Percentiles rank a stretch among this genome's conserved stretches.
Conservation (phyloP, 1,140 invertebrate species). For the Drosophila fuyamai region DNA sequence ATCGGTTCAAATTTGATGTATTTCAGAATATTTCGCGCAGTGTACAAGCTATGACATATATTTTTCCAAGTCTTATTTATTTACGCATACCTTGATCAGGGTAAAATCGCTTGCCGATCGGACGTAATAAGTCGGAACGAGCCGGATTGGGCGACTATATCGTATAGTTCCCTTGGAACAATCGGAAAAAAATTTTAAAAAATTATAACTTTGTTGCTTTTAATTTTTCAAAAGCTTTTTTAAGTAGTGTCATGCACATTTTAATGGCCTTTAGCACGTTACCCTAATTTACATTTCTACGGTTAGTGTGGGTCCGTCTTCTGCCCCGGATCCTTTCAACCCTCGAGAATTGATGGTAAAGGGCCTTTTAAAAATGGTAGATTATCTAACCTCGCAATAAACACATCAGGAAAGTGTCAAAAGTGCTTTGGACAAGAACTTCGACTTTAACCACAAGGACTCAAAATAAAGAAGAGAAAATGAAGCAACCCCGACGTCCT, state of each 20-base stretch:
- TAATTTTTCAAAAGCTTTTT: too few species aligned
- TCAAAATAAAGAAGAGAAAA: constrained; percentile 1
- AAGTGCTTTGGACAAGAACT: constrained; percentile 57
- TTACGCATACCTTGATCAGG: too few species aligned
- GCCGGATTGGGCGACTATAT: too few species aligned
- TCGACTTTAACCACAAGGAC: constrained; percentile 22
- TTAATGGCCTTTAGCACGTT: not conserved
- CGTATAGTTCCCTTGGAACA: too few species aligned
- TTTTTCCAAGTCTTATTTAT: too few species aligned
- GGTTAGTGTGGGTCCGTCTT: constrained; percentile 14
- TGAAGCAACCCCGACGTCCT: constrained; percentile 25
- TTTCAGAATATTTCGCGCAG: too few species aligned
- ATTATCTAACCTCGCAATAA: constrained; percentile 68
- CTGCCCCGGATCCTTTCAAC: constrained; percentile 3
- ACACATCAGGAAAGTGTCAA: constrained; percentile 62
- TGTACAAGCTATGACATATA: too few species aligned
- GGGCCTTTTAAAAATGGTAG: constrained; percentile 46
- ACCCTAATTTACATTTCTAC: not conserved
- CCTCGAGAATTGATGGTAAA: constrained; percentile 30
- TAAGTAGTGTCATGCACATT: not conserved
- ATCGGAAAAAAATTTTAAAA: too few species aligned
- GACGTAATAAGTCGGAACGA: too few species aligned
- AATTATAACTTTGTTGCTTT: too few species aligned
- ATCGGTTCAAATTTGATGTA: too few species aligned
- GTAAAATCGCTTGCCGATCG: too few species aligned